phyloP scores from a whole-genome alignment of 2,888 invertebrate genomes.

The Falcaria lacertinaria region DNA sequence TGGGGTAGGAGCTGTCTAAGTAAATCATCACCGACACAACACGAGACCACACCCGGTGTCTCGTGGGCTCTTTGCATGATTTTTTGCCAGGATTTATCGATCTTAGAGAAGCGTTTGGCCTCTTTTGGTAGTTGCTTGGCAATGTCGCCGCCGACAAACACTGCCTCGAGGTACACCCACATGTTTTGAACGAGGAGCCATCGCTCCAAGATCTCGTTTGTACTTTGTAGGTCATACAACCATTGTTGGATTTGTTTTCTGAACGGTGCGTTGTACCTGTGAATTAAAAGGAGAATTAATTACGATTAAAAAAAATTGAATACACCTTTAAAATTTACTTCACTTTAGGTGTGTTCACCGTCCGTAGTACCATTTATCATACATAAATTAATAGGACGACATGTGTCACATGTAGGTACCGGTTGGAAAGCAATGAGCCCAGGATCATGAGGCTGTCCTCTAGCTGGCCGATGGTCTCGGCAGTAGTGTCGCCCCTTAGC shows the following conservation, averaged over 20 bases:
- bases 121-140: slow-evolving; percentile 98
- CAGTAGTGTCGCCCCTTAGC: slow-evolving; percentile 95
- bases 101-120: slow-evolving; percentile 96
- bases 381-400: too few relatives aligned
- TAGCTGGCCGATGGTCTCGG: slow-evolving; percentile 95
- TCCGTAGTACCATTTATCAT: too few relatives aligned
- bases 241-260: slow-evolving; percentile 97
- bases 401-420: slow-evolving; percentile 68
- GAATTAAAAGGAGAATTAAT: slow-evolving; percentile 9
- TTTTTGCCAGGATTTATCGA: slow-evolving; percentile 99
- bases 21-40: slow-evolving; percentile 97
- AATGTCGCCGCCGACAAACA: slow-evolving; percentile 98
- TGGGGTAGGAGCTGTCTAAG: slow-evolving; percentile 95
- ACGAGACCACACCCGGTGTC: slow-evolving; percentile 96
- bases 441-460: slow-evolving; percentile 98
- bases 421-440: slow-evolving; percentile 94
- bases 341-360: too few relatives aligned
- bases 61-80: slow-evolving; percentile 98
- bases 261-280: slow-evolving; percentile 96
- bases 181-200: slow-evolving; percentile 98
- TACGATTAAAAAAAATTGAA: too few relatives aligned
- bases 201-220: slow-evolving; percentile 96
- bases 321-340: too few relatives aligned
- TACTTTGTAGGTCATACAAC: slow-evolving; percentile 95
- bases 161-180: slow-evolving; percentile 99